Conservation (phyloP, 2,797 vertebrate species). For the Danio kyathit region DNA sequence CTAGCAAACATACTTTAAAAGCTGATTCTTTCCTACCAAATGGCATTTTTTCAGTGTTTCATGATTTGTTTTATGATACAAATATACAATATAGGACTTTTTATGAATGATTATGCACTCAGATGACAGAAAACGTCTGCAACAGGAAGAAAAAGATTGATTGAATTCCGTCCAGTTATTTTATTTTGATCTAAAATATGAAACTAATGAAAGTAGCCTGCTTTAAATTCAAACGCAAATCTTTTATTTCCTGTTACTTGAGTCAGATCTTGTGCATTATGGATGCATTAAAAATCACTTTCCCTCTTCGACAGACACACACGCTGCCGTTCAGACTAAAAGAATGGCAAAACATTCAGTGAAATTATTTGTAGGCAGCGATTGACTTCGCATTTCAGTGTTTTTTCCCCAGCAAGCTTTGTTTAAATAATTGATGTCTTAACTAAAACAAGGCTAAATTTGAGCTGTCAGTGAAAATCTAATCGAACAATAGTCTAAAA, state of each 20-base stretch:
- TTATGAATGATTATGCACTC: neutral
- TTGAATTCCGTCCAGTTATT: neutral
- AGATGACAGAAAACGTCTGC: neutral
- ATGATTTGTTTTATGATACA: constrained; percentile 4
- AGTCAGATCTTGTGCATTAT: neutral
- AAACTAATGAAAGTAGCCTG: neutral
- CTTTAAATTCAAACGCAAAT: neutral
- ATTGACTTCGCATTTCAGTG: too few species aligned
- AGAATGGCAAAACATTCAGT: too few species aligned
- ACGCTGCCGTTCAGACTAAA: too few species aligned
- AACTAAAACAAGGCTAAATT: too few species aligned
- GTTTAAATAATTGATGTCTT: too few species aligned
- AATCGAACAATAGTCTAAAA: too few species aligned
- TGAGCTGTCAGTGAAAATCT: too few species aligned
- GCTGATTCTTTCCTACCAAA: constrained; percentile 28
- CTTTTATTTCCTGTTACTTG: neutral
- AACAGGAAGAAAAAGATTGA: neutral
- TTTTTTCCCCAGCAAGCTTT: too few species aligned
- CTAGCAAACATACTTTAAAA: constrained; percentile 5
- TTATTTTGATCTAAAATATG: neutral
- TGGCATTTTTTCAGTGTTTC: neutral
- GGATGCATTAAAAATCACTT: too few species aligned
- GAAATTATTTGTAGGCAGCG: too few species aligned
- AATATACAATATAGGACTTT: constrained; percentile 1
- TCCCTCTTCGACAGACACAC: too few species aligned